Evolutionary conservation across 2,113 vertebrate genomes (phyloP).

Genomic region (Datnioides undecimradiatus): DNA sequence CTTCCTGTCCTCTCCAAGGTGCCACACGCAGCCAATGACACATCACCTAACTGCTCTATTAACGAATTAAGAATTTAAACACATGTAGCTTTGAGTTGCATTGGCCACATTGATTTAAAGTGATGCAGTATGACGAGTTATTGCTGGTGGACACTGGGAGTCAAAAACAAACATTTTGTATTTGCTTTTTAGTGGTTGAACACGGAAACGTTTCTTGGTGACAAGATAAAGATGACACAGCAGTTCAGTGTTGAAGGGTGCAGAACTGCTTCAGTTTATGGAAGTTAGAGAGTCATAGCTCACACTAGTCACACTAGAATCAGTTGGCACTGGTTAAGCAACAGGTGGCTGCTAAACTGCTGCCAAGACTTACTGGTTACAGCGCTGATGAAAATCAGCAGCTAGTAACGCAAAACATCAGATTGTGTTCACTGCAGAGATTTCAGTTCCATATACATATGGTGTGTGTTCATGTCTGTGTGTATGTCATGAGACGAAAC

Average conservation of each 20-base stretch:
- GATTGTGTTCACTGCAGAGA: not conserved
- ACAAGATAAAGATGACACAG: not conserved
- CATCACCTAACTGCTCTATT: not conserved
- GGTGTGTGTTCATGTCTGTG: not conserved
- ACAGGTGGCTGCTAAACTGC: slow-evolving; percentile 53
- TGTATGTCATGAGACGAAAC: not conserved
- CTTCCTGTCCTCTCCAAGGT: slow-evolving; percentile 98
- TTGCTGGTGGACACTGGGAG: not conserved
- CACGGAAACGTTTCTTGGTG: not conserved
- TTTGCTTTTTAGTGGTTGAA: not conserved
- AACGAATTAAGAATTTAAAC: not conserved
- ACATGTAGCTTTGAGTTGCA: not conserved
- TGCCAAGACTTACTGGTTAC: slow-evolving; percentile 42
- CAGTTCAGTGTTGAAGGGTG: not conserved
- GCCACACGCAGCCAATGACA: not conserved
- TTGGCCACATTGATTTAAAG: not conserved
- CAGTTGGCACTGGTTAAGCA: slow-evolving; percentile 37
- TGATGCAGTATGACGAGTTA: not conserved
- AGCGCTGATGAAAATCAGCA: slow-evolving; percentile 41
- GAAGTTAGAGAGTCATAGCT: slow-evolving; percentile 11
- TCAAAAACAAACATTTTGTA: not conserved
- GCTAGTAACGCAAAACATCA: slow-evolving; percentile 1
- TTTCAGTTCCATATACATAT: not conserved
- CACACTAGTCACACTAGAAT: slow-evolving; percentile 45
- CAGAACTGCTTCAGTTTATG: slow-evolving; percentile 15